A percentile compares a stretch with the other conserved stretches of the same genome.
phyloP scores from a whole-genome alignment of 1,140 invertebrate species.

The Drosophila mojavensis region DNA sequence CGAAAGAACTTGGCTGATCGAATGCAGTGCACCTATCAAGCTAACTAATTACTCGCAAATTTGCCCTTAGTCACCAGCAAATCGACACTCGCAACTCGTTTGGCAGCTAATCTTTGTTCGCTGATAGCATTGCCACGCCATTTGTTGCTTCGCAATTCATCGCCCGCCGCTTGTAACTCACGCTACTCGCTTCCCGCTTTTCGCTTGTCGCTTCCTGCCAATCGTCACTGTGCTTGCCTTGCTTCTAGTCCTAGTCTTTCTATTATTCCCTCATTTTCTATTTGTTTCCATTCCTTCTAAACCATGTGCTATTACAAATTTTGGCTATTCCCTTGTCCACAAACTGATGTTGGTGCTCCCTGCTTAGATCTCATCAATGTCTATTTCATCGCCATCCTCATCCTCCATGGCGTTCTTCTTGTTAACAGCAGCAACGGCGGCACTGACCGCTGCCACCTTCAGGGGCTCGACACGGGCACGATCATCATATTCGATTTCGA shows the following conservation, averaged over 20 bases:
- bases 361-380: constrained; percentile 95
- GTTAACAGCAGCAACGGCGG: constrained; percentile 79
- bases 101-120: too few relatives aligned
- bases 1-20: background rate
- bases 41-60: too few relatives aligned
- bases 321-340: constrained; percentile 10
- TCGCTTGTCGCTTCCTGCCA: background rate
- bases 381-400: constrained; percentile 92
- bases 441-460: constrained; percentile 86
- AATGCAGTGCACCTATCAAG: too few relatives aligned
- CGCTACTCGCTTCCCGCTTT: background rate
- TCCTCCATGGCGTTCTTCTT: constrained; percentile 87
- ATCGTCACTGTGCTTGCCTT: background rate
- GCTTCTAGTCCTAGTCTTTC: background rate
- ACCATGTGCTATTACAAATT: constrained; percentile 6
- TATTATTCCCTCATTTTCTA: background rate
- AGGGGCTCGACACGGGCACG: constrained; percentile 90
- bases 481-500: constrained; percentile 94
- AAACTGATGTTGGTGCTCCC: constrained; percentile 5
- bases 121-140: too few relatives aligned
- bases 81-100: too few relatives aligned
- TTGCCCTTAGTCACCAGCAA: too few relatives aligned
- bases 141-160: background rate
- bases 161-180: background rate
- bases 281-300: background rate